Evolutionary conservation across 2,797 vertebrate genomes (phyloP).

Genomic region (Coluber constrictor): DNA sequence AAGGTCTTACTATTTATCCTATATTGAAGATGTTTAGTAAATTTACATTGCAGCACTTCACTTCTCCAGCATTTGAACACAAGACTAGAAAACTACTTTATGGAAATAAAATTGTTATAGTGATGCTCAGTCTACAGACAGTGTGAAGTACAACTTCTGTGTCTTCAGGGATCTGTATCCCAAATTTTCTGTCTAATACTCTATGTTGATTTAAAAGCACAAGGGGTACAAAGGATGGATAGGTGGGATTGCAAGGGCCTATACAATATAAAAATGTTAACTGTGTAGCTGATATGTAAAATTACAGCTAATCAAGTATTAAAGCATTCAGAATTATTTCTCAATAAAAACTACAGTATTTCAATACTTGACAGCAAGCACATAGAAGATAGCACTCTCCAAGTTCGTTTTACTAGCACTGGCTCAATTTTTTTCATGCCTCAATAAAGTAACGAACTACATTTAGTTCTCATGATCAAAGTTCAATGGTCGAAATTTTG

Average conservation of each 20-base stretch:
- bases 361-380: neutral
- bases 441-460: neutral
- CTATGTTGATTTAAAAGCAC: neutral
- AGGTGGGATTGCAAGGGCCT: neutral
- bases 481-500: neutral
- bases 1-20: neutral
- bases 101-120: neutral
- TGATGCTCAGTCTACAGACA: neutral
- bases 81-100: neutral
- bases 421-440: neutral
- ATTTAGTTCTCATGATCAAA: neutral
- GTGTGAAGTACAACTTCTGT: neutral
- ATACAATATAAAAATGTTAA: neutral
- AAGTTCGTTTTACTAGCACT: neutral
- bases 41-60: neutral
- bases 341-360: neutral
- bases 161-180: neutral
- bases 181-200: neutral
- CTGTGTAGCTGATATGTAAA: neutral
- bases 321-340: neutral
- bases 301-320: neutral
- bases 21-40: neutral
- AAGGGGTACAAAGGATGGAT: neutral
- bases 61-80: neutral
- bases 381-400: neutral